phyloP scores from a whole-genome alignment of 2,888 invertebrate genomes.

The Amblyteles armatorius region DNA sequence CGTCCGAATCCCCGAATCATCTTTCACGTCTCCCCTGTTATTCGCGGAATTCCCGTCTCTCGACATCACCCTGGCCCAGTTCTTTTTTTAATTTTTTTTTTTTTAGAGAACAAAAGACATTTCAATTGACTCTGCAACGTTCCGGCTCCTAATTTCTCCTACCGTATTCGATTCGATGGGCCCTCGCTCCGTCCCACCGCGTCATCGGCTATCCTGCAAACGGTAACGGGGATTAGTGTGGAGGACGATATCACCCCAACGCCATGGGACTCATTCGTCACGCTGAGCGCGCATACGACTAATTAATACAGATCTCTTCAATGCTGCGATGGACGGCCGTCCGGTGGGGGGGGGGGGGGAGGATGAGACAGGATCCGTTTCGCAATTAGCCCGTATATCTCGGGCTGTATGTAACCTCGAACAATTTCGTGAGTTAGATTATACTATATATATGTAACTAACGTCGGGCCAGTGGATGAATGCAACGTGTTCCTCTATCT shows the following conservation, averaged over 20 bases:
- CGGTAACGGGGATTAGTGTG: slow-evolving; percentile 30
- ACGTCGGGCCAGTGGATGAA: background rate
- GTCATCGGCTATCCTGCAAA: slow-evolving; percentile 35
- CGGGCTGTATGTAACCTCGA: slow-evolving; percentile 18
- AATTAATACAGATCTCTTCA: slow-evolving; percentile 67
- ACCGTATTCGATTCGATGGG: background rate
- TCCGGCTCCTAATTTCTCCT: slow-evolving; percentile 27
- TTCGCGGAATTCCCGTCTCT: slow-evolving; percentile 25
- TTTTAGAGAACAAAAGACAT: slow-evolving; percentile 22
- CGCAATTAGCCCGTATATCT: slow-evolving; percentile 60
- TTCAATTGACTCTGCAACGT: slow-evolving; percentile 12
- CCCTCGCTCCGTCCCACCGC: slow-evolving; percentile 1
- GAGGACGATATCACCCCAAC: slow-evolving; percentile 51
- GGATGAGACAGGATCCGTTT: slow-evolving; percentile 46
- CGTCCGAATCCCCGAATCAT: slow-evolving; percentile 32
- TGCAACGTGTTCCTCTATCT: background rate
- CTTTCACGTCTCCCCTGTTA: slow-evolving; percentile 10
- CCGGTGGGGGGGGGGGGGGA: background rate
- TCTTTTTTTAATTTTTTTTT: slow-evolving; percentile 1
- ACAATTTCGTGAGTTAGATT: slow-evolving; percentile 30
- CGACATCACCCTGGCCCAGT: background rate
- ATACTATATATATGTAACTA: slow-evolving; percentile 5
- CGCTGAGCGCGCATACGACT: slow-evolving; percentile 58
- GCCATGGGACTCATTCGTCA: slow-evolving; percentile 68
- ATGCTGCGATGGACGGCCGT: slow-evolving; percentile 11